Percentiles rank a stretch among this genome's conserved stretches.
Conservation (phyloP, 2,888 invertebrate species). For the Unio pictorum region DNA sequence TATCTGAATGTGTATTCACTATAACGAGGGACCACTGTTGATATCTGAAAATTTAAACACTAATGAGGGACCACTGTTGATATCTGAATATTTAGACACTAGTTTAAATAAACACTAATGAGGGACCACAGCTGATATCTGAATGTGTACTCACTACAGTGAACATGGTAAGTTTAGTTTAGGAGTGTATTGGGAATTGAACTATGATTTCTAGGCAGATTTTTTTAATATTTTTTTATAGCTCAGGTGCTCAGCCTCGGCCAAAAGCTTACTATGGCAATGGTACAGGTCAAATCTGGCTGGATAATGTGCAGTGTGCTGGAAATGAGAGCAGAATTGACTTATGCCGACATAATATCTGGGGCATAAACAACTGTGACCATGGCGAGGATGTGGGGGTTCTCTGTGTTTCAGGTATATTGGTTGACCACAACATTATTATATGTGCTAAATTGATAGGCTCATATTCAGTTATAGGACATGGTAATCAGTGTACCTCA, state of each 20-base stretch:
- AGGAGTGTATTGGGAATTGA: neutral
- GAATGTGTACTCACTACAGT: too few relatives aligned
- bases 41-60: too few relatives aligned
- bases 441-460: too few relatives aligned
- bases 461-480: too few relatives aligned
- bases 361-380: constrained; percentile 29
- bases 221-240: constrained; percentile 7
- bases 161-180: neutral
- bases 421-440: neutral
- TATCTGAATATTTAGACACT: too few relatives aligned
- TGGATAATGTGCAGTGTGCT: constrained; percentile 31
- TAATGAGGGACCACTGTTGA: too few relatives aligned
- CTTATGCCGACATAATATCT: constrained; percentile 18
- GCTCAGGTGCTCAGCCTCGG: constrained; percentile 42
- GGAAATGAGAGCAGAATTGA: constrained; percentile 28
- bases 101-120: too few relatives aligned
- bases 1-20: too few relatives aligned
- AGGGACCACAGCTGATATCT: too few relatives aligned
- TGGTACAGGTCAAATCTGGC: constrained; percentile 30
- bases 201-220: neutral
- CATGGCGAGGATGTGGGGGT: constrained; percentile 34
- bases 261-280: constrained; percentile 39
- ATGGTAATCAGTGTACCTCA: too few relatives aligned
- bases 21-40: too few relatives aligned
- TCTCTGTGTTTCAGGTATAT: constrained; percentile 29